These are phyloP conservation scores for Tragelaphus buxtoni DNA, from an alignment of 2,113 vertebrate genomes.

Conservation along the genomic window DNA sequence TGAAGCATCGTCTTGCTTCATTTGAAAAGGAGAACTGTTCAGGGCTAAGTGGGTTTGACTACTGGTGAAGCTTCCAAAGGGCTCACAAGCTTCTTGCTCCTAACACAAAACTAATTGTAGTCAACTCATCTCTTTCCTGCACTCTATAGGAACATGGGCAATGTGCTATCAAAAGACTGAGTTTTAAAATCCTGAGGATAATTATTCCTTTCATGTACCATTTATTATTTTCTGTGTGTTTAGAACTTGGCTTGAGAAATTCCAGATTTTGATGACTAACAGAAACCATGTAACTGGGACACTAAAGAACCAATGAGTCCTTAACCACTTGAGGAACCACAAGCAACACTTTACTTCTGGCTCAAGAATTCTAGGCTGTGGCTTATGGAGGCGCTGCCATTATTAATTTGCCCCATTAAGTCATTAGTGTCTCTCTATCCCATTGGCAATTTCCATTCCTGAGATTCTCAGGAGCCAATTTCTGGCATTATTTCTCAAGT, in stretches of 20 bases:
- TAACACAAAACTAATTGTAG: neutral
- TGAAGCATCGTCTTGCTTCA: neutral
- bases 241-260: slow-evolving; percentile 16
- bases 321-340: neutral
- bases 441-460: neutral
- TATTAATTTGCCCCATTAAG: slow-evolving; percentile 20
- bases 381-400: neutral
- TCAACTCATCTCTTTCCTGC: neutral
- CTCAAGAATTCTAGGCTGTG: neutral
- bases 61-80: neutral
- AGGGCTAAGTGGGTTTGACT: neutral
- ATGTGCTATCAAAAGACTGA: neutral
- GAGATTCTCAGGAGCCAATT: neutral
- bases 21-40: neutral
- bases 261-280: slow-evolving; percentile 32
- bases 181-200: neutral
- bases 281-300: neutral
- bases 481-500: neutral
- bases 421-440: neutral
- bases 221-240: neutral
- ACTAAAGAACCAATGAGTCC: neutral
- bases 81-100: neutral
- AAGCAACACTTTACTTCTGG: neutral
- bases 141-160: neutral
- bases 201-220: neutral